A percentile compares a stretch with the other conserved stretches of the same genome.
Evolutionary conservation across 2,797 vertebrate species (phyloP).

Genomic region (Ctenopoma multispine): DNA sequence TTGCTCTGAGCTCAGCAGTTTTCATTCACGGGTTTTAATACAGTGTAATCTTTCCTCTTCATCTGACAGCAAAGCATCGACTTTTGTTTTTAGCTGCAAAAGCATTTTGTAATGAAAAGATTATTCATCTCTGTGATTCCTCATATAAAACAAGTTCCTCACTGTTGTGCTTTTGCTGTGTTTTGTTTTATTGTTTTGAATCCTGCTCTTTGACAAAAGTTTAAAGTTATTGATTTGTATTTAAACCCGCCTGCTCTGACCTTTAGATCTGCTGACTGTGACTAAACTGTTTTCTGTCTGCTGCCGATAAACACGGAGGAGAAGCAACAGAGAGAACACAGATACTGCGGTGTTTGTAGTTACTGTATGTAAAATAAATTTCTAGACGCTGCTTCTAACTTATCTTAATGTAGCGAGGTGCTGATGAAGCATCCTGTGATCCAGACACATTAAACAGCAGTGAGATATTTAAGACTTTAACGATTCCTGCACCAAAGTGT

Average conservation of each 20-base stretch:
- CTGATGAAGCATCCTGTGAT: no score
- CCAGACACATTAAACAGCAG: no score
- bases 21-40: conserved; percentile 1
- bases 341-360: no score
- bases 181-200: not conserved
- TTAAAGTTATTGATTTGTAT: conserved; percentile 2
- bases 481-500: no score
- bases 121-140: not conserved
- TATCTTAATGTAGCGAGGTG: no score
- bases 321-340: not conserved
- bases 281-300: not conserved
- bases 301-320: not conserved
- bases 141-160: not conserved
- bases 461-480: no score
- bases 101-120: not conserved
- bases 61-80: not conserved
- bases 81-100: not conserved
- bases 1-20: conserved; percentile 1
- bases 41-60: not conserved
- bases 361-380: no score
- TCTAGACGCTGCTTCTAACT: no score
- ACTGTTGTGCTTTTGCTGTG: not conserved
- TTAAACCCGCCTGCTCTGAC: conserved; percentile 1
- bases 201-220: not conserved
- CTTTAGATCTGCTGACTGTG: not conserved